These are phyloP conservation scores for Auanema freiburgensis DNA, from an alignment of 2,888 invertebrate genomes.

Conservation along the genomic window DNA sequence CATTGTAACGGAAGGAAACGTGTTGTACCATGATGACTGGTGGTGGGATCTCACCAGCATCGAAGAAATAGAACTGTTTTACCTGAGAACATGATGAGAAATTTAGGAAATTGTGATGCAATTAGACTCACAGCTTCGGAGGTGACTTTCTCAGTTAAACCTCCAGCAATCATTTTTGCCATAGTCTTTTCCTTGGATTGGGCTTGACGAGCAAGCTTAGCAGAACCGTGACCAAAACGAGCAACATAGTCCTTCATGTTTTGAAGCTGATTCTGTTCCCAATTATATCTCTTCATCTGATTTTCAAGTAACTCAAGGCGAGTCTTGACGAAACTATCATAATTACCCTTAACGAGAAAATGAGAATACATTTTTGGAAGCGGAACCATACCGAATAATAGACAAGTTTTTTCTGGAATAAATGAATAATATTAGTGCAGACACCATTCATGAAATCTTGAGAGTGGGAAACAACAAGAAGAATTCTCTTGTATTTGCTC, in stretches of 20 bases:
- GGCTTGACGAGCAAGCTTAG: slow-evolving; percentile 95
- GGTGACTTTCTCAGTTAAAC: slow-evolving; percentile 88
- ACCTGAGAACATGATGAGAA: slow-evolving; percentile 65
- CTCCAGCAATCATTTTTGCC: slow-evolving; percentile 98
- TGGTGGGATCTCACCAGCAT: slow-evolving; percentile 92
- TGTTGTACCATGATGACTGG: slow-evolving; percentile 99
- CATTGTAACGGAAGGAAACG: slow-evolving; percentile 87
- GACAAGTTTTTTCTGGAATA: slow-evolving; percentile 87
- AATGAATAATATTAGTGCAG: slow-evolving; percentile 85
- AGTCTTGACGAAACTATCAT: slow-evolving; percentile 92
- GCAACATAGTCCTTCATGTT: slow-evolving; percentile 99
- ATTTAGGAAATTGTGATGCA: neutral
- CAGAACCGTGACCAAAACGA: slow-evolving; percentile 97
- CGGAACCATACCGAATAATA: slow-evolving; percentile 79
- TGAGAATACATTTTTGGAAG: slow-evolving; percentile 2
- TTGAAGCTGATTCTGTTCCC: slow-evolving; percentile 98
- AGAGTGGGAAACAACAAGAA: slow-evolving; percentile 96
- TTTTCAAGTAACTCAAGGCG: slow-evolving; percentile 92
- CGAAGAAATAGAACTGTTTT: slow-evolving; percentile 91
- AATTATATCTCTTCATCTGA: slow-evolving; percentile 97
- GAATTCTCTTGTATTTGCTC: slow-evolving; percentile 89
- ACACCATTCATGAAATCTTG: slow-evolving; percentile 98
- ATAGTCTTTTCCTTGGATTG: slow-evolving; percentile 99
- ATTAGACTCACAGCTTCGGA: slow-evolving; percentile 74
- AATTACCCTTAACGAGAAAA: slow-evolving; percentile 75